These are phyloP conservation scores for Caenorhabditis wallacei DNA, from an alignment of 2,888 invertebrate species.

Conservation along the genomic window DNA sequence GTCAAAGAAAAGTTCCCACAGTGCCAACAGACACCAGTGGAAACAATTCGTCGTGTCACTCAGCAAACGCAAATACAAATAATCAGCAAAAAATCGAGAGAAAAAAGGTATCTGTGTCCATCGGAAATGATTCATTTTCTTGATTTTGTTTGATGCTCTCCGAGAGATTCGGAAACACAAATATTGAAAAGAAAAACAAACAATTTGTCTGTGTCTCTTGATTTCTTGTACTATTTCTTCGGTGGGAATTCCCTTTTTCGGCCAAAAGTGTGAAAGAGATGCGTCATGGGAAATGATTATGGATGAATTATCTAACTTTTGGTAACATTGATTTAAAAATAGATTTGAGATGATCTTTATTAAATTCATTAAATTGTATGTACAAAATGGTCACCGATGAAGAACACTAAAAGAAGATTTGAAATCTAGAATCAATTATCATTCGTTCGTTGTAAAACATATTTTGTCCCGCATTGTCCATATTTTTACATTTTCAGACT, in stretches of 20 bases:
- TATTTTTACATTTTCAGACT: background rate
- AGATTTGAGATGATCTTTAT: too few relatives aligned
- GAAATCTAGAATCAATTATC: conserved; percentile 26
- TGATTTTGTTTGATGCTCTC: background rate
- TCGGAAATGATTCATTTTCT: conserved; percentile 51
- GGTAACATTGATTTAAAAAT: too few relatives aligned
- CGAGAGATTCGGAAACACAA: conserved; percentile 38
- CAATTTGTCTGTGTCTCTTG: conserved; percentile 28
- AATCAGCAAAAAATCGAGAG: conserved; percentile 4
- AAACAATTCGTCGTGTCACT: conserved; percentile 9
- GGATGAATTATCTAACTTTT: background rate
- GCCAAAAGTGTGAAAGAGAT: conserved; percentile 7
- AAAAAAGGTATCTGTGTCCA: conserved; percentile 44
- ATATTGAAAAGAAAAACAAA: conserved; percentile 42
- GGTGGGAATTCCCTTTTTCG: conserved; percentile 33
- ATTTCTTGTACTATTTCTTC: background rate
- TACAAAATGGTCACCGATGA: conserved; percentile 18
- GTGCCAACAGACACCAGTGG: conserved; percentile 7
- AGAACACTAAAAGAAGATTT: background rate
- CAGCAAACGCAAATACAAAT: conserved; percentile 24
- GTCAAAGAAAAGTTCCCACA: conserved; percentile 11
- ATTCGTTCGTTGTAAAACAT: conserved; percentile 24
- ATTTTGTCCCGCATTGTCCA: conserved; percentile 43
- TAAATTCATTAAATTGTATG: too few relatives aligned
- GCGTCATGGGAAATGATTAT: conserved; percentile 36